phyloP scores from a whole-genome alignment of 1,140 invertebrate species.

The Anoplolepis gracilipes region DNA sequence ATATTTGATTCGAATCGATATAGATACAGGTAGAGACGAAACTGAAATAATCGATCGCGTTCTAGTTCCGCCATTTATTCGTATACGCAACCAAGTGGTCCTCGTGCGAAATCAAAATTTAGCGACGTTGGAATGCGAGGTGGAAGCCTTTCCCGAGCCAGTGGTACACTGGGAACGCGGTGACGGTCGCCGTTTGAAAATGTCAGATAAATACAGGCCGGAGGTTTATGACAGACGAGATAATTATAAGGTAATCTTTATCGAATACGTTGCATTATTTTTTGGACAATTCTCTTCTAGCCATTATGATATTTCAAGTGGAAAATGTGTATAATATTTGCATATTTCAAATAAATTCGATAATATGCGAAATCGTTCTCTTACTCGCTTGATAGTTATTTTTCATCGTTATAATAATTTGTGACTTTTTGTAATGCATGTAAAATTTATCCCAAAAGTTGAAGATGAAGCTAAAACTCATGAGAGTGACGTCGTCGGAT shows the following conservation, averaged over 20 bases:
- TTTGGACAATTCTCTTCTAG: not conserved
- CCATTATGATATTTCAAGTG: no score
- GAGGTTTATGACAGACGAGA: slow-evolving; percentile 87
- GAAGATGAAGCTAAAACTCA: slow-evolving; percentile 92
- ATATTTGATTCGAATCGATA: not conserved
- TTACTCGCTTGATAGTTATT: not conserved
- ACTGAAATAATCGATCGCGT: slow-evolving; percentile 68
- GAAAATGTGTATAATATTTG: not conserved
- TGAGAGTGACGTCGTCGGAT: slow-evolving; percentile 89
- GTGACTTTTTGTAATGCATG: slow-evolving; percentile 6
- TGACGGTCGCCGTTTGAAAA: slow-evolving; percentile 91
- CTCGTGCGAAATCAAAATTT: slow-evolving; percentile 89
- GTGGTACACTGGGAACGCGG: slow-evolving; percentile 93
- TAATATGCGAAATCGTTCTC: not conserved
- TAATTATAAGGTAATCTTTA: slow-evolving; percentile 85
- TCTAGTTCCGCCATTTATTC: slow-evolving; percentile 93
- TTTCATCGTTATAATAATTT: not conserved
- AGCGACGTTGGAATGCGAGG: slow-evolving; percentile 93
- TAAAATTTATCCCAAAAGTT: slow-evolving; percentile 76
- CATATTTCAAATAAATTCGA: not conserved
- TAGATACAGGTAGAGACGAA: not conserved
- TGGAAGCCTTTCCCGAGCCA: slow-evolving; percentile 95
- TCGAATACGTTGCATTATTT: not conserved
- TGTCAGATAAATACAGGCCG: slow-evolving; percentile 89
- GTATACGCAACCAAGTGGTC: slow-evolving; percentile 91